A percentile compares a stretch with the other conserved stretches of the same genome.
phyloP scores from a whole-genome alignment of 2,888 invertebrate genomes.

The Trissonchulus sp. region DNA sequence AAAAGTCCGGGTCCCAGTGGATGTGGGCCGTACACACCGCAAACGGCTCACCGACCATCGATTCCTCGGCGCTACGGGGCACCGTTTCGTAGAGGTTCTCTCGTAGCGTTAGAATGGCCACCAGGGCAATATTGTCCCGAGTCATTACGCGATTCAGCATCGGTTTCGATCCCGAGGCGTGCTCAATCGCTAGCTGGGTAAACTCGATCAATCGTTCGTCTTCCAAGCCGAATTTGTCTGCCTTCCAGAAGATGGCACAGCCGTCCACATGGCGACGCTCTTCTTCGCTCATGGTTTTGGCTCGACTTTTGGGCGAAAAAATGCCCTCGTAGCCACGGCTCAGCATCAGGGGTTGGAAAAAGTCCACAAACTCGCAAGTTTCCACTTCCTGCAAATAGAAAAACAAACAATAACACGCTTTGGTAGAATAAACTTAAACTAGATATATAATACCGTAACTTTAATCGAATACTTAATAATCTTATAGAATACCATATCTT shows the following conservation, averaged over 20 bases:
- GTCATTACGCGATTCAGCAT: constrained; percentile 91
- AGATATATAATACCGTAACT: too few relatives aligned
- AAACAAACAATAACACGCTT: neutral
- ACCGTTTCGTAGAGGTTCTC: constrained; percentile 5
- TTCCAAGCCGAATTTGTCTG: constrained; percentile 67
- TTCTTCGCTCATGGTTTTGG: constrained; percentile 93
- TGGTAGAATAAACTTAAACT: too few relatives aligned
- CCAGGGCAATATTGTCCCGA: constrained; percentile 95
- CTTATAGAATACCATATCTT: too few relatives aligned
- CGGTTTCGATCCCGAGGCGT: constrained; percentile 93
- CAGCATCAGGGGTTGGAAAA: constrained; percentile 89
- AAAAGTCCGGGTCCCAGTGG: constrained; percentile 99
- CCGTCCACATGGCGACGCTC: constrained; percentile 97
- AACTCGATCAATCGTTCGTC: constrained; percentile 96
- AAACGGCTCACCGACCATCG: constrained; percentile 70
- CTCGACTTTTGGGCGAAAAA: constrained; percentile 94
- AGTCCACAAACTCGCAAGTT: constrained; percentile 95
- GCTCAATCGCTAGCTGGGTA: constrained; percentile 96
- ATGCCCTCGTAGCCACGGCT: constrained; percentile 76
- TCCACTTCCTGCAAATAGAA: constrained; percentile 77
- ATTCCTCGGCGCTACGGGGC: constrained; percentile 51
- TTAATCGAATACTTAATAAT: too few relatives aligned
- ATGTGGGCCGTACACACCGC: constrained; percentile 97
- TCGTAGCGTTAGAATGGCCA: constrained; percentile 68
- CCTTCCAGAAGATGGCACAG: constrained; percentile 89